A percentile compares a stretch with the other conserved stretches of the same genome.
These are phyloP conservation scores for human DNA, from an alignment of 2,113 vertebrate species.

Conservation along the genomic window GRCh38 chr4:55420001-55420500, in stretches of 20 bases:
- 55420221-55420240: not conserved
- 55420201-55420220: not conserved
- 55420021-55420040: too few relatives aligned
- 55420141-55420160: not conserved
- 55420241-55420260: not conserved
- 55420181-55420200: not conserved
- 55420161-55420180: not conserved
- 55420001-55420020: too few relatives aligned
- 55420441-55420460: rapidly evolving
- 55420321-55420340: not conserved
- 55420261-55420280: not conserved
- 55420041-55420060: too few relatives aligned
- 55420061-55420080: too few relatives aligned
- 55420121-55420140: not conserved
- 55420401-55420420: rapidly evolving
- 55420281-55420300: not conserved
- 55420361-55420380: not conserved
- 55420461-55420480: not conserved
- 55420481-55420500: not conserved
- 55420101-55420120: too few relatives aligned
- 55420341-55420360: not conserved
- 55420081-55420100: too few relatives aligned
- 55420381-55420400: not conserved
- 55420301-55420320: not conserved
- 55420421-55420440: not conserved